Base-by-base conservation (phyloP, 2,113 vertebrate genomes). In the Channa argus region DNA sequence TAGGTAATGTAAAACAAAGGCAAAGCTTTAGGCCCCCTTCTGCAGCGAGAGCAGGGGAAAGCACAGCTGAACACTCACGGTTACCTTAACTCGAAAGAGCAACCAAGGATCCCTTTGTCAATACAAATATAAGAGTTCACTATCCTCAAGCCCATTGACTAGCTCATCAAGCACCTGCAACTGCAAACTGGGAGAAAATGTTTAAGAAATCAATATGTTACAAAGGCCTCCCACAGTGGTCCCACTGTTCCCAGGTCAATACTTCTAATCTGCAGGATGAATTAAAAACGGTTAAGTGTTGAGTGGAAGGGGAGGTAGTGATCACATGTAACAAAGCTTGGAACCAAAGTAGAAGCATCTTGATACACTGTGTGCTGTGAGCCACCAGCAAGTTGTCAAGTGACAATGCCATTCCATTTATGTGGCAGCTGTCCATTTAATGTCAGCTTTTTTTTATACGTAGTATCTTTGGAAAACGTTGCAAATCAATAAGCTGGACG, bases 11-110 rank as follows among this genome's bases (percentile, higher is more conserved):
- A 41, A 33, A 56, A 10, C 61, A 52, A 53, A 39, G 43, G 24
- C 24, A 24, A 24, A 13, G n/a, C 73, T 71, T 56, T 3, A 63
- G 46, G 53, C 56, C 10, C 34, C 47, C 24, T 38, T 39, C 74
- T 65, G 60, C 43, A 60, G 63, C 15, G 38, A 53, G 69, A 46
- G 53, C 39, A 67, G 24, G 15, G 37, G 1, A 7, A 7, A 52
- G 62, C 14, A 33, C 13, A 11, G 49, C 43, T 45, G 14, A 33
- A 44, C 55, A 52, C 39, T 77, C 60, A 60, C 54, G 76, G 72
- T 39, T 69, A 44, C 74, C 78, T 80, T 54, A 77, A 62, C 44
- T 87, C 71, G 43, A 38, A 84, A 63, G 67, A 74, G 67, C 67
- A 54, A 62, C 71, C 14, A 43, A 63, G 61, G 61, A 75, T 61